A percentile compares a stretch with the other conserved stretches of the same genome.
Conservation (phyloP, 2,113 vertebrate species). For the Laticauda laticaudata region DNA sequence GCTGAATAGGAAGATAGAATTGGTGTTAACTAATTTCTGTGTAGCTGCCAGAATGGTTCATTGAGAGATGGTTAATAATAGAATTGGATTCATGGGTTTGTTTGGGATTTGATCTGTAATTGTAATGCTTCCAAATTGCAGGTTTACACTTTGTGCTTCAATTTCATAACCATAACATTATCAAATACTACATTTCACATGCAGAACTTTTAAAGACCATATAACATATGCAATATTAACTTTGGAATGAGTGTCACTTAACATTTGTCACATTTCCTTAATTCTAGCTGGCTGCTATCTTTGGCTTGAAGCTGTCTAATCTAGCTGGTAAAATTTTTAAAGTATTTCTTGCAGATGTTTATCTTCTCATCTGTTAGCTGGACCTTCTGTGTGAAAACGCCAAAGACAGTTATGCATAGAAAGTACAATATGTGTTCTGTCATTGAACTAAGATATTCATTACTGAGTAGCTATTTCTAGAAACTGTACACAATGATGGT, state of each 20-base stretch:
- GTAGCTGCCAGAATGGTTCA: neutral
- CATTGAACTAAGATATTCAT: neutral
- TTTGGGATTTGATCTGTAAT: constrained; percentile 27
- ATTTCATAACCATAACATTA: neutral
- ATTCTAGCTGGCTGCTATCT: constrained; percentile 31
- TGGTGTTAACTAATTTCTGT: constrained; percentile 43
- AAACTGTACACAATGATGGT: neutral
- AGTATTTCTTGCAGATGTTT: neutral
- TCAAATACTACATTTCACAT: neutral
- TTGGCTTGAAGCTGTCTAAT: neutral
- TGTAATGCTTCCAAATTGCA: neutral
- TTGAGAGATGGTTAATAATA: neutral
- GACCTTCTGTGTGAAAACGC: neutral
- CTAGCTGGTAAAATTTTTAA: neutral
- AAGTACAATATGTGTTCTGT: neutral
- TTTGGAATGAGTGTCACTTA: neutral
- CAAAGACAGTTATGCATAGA: neutral
- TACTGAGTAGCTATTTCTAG: constrained; percentile 17
- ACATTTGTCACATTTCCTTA: constrained; percentile 25
- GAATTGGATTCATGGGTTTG: neutral
- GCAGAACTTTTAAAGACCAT: neutral
- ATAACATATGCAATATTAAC: neutral
- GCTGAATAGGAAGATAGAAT: neutral
- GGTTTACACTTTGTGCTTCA: neutral
- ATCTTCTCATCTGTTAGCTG: neutral